Conservation (phyloP, 2,113 vertebrate species). For the Thermophis baileyi region DNA sequence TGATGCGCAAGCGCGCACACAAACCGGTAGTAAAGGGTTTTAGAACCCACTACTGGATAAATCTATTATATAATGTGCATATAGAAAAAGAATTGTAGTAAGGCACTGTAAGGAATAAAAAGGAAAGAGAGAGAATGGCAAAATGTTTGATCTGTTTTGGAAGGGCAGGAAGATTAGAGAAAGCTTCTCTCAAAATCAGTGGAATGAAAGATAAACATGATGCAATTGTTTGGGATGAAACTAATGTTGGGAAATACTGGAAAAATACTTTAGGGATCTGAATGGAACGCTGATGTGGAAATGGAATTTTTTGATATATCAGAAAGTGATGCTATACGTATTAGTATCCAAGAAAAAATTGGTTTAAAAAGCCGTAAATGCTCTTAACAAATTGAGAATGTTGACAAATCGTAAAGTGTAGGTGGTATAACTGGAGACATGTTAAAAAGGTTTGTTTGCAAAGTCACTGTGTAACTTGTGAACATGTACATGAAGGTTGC, state of each 20-base stretch:
- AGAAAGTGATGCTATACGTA: background rate
- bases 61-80: background rate
- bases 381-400: background rate
- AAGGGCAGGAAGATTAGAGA: background rate
- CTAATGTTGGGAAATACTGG: background rate
- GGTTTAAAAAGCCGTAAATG: background rate
- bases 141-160: background rate
- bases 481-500: background rate
- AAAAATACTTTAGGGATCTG: background rate
- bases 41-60: too few species aligned
- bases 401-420: background rate
- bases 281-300: background rate
- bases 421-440: background rate
- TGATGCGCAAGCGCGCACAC: too few species aligned
- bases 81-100: background rate
- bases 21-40: too few species aligned
- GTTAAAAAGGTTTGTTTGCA: background rate
- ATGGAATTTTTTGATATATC: background rate
- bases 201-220: background rate
- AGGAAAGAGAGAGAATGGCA: background rate
- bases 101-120: background rate
- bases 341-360: background rate
- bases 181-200: background rate
- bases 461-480: background rate
- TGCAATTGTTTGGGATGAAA: background rate